Evolutionary conservation across 2,888 invertebrate species (phyloP), one percentile per base, ranked within the genome.

Genomic region (Lordiphosa fenestrarum): DNA sequence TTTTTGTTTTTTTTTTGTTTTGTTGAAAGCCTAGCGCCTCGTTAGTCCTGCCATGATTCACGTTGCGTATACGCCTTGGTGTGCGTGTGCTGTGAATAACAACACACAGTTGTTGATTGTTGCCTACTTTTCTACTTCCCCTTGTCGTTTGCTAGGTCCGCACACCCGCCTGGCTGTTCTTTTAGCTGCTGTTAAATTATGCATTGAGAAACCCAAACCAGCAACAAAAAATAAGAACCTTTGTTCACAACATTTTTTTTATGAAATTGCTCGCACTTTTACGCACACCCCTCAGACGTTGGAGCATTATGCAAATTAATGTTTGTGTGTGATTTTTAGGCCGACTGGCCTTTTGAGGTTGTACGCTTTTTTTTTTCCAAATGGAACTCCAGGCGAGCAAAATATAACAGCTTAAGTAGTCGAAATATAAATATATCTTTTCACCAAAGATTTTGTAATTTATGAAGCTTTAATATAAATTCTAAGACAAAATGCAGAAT

Each of bases 81-180:
- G 51, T 73, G 50, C 50, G 61, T 81, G 82, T 82, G 82, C 84
- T 51, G 65, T 73, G 84, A 76, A 81, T 77, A 84, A 84, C 78
- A 78, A 78, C 71, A 71, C 78, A 60, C 71, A 74, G 73, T 73
- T 84, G 69, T 71, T 80, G 85, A 73, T 73, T 81, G 78, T 85
- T 84, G 71, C 74, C 84, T 71, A 71, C 74, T 73, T 84, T 62
- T 67, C 57, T 53, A 80, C 66, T 47, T 40, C 54, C 23, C 41
- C 35, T 15, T 33, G 33, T 33, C 13, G 13, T 33, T 44, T 47
- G 36, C 40, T 25, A 37, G 33, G 13, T 39, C 25, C 21, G 15
- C 12, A 6, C 37, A 3, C 40, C n/a, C 35, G 23, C 37, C 53
- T n/a, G 15, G 21, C 47, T 23, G 35, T 42, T 41, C 37, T 41